These are phyloP conservation scores for Fragum fragum DNA, from an alignment of 2,888 invertebrate species.

Conservation along the genomic window DNA sequence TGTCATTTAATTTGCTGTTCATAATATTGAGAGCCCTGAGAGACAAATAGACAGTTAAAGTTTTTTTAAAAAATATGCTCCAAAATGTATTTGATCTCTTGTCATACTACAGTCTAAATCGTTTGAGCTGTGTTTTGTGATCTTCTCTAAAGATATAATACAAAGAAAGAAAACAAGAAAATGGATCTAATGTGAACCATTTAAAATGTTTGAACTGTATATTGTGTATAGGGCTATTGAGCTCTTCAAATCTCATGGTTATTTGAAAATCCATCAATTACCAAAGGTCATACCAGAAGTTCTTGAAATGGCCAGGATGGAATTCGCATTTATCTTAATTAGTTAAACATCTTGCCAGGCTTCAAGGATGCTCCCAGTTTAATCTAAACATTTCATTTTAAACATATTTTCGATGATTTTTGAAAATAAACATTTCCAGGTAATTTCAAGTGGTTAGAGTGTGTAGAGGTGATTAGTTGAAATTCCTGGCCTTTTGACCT, in stretches of 20 bases:
- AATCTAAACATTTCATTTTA: conserved; percentile 51
- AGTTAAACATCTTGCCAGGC: conserved; percentile 25
- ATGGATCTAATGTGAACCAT: too few species aligned
- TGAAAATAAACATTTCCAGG: conserved; percentile 24
- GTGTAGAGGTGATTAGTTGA: conserved; percentile 14
- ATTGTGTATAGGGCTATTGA: too few species aligned
- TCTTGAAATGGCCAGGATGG: conserved; percentile 24
- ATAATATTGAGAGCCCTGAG: too few species aligned
- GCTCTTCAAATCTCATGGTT: conserved; percentile 4
- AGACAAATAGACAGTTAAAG: too few species aligned
- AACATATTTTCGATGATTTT: conserved; percentile 35
- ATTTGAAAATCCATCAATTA: conserved; percentile 30
- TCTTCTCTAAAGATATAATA: too few species aligned
- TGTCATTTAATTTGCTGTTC: too few species aligned
- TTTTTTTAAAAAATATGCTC: too few species aligned
- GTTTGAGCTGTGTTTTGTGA: too few species aligned
- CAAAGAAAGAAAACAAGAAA: too few species aligned
- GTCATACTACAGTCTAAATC: too few species aligned
- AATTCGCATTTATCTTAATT: conserved; percentile 29
- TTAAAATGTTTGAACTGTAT: too few species aligned
- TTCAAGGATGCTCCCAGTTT: conserved; percentile 2
- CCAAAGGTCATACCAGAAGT: conserved; percentile 19
- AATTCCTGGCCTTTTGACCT: conserved; percentile 25
- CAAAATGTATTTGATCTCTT: too few species aligned
- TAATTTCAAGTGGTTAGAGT: conserved; percentile 21